Conservation (phyloP, 2,113 vertebrate genomes). For the Scalopus aquaticus region DNA sequence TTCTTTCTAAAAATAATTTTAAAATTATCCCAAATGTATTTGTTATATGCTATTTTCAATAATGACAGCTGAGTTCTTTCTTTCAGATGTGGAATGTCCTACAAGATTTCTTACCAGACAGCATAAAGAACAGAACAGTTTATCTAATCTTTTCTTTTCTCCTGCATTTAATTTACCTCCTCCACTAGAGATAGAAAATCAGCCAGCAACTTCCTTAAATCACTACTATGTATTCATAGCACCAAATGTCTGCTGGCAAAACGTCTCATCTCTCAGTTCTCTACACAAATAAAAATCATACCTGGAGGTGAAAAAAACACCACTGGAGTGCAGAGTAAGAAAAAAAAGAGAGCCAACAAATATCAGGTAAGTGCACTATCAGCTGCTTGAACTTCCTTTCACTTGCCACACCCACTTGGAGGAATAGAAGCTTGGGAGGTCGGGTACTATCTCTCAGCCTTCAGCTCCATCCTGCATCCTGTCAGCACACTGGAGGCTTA, state of each 20-base stretch:
- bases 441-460: background rate
- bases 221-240: background rate
- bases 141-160: conserved; percentile 48
- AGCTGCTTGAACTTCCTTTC: background rate
- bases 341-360: background rate
- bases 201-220: conserved; percentile 15
- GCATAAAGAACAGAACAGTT: conserved; percentile 39
- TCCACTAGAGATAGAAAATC: conserved; percentile 36
- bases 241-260: conserved; percentile 38
- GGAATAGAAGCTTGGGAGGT: background rate
- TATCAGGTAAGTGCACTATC: background rate
- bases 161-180: conserved; percentile 40
- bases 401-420: background rate
- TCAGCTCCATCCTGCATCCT: background rate
- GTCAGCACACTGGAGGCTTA: conserved; percentile 13
- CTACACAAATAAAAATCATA: conserved; percentile 39
- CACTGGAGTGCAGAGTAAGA: background rate
- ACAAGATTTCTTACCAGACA: conserved; percentile 43
- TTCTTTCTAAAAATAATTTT: conserved; percentile 57
- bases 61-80: conserved; percentile 40
- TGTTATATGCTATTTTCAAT: conserved; percentile 44
- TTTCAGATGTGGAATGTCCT: conserved; percentile 47
- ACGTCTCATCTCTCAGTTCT: conserved; percentile 6
- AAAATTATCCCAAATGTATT: conserved; percentile 47
- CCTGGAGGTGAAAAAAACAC: background rate